A percentile compares a stretch with the other conserved stretches of the same genome.
phyloP scores from a whole-genome alignment of 2,888 invertebrate genomes.

The Serripes groenlandicus region DNA sequence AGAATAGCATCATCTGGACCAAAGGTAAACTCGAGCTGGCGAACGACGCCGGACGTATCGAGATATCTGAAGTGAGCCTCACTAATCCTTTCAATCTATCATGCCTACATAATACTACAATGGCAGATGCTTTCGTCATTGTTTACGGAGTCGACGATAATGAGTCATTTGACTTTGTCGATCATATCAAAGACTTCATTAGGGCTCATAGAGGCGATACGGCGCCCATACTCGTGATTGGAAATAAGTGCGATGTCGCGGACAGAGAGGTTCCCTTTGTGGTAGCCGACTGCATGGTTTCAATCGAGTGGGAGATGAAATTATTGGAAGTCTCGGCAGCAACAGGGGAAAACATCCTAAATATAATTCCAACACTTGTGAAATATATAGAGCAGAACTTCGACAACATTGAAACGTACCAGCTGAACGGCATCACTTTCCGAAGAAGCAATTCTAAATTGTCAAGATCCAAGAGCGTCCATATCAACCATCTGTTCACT shows the following conservation, averaged over 20 bases:
- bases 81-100: not conserved
- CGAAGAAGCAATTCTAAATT: too few species aligned
- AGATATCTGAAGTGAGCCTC: not conserved
- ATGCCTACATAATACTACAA: not conserved
- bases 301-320: conserved; percentile 5
- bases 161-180: conserved; percentile 4
- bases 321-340: conserved; percentile 5
- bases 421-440: not conserved
- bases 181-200: conserved; percentile 17
- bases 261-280: not conserved
- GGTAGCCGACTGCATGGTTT: conserved; percentile 3
- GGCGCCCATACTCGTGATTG: conserved; percentile 6
- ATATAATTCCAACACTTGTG: conserved; percentile 6
- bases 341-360: not conserved
- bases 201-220: not conserved
- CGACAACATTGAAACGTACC: not conserved
- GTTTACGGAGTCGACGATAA: conserved; percentile 7
- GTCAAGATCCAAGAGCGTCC: too few species aligned
- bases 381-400: not conserved
- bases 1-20: not conserved
- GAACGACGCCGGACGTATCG: not conserved
- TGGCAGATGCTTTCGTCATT: conserved; percentile 11
- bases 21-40: not conserved
- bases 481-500: too few species aligned
- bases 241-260: conserved; percentile 12